These are phyloP conservation scores for Heliconius congener DNA, from an alignment of 1,140 invertebrate species.

Conservation along the genomic window DNA sequence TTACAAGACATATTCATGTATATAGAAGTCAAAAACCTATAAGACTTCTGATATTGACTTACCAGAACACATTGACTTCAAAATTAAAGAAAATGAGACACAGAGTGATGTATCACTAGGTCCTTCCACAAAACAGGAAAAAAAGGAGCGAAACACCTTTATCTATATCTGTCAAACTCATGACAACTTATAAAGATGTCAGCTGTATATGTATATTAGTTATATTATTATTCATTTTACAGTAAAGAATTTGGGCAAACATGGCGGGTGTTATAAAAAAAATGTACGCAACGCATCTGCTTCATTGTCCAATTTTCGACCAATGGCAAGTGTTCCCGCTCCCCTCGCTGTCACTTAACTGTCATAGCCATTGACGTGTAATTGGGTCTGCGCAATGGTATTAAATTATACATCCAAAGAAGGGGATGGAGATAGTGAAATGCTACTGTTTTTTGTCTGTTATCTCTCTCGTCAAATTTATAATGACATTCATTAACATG, in stretches of 20 bases:
- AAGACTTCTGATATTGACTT: neutral
- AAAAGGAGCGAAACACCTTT: neutral
- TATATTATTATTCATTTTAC: conserved; percentile 58
- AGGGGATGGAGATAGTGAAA: conserved; percentile 2
- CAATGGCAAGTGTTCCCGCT: conserved; percentile 67
- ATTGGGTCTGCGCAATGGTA: conserved; percentile 36
- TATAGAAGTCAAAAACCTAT: neutral
- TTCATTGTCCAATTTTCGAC: conserved; percentile 73
- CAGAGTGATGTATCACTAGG: neutral
- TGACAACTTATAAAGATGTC: conserved; percentile 57
- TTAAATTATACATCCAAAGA: conserved; percentile 24
- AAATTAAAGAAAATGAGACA: neutral
- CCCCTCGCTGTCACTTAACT: conserved; percentile 75
- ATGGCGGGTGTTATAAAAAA: conserved; percentile 57
- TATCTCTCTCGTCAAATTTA: neutral
- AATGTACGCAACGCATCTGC: conserved; percentile 68
- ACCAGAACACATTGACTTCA: neutral
- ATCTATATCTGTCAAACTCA: conserved; percentile 36
- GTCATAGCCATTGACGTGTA: conserved; percentile 55
- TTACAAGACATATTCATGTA: no score
- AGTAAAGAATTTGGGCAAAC: conserved; percentile 75
- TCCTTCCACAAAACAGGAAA: neutral
- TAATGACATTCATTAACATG: neutral
- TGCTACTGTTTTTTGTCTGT: conserved; percentile 4
- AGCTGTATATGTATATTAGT: conserved; percentile 54